phyloP scores from a whole-genome alignment of 2,113 vertebrate genomes.

The Lanius collurio region DNA sequence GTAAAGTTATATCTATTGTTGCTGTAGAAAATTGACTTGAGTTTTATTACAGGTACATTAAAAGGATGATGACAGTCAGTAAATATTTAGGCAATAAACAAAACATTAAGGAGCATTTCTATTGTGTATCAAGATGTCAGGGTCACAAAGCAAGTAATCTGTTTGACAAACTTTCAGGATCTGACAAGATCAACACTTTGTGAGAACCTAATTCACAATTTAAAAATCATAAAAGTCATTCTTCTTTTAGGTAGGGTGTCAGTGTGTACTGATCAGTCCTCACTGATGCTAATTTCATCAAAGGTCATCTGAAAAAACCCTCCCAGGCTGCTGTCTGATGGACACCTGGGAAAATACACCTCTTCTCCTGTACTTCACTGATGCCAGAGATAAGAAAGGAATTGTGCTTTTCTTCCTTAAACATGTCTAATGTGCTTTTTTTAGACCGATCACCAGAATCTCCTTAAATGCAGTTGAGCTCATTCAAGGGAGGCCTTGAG shows the following conservation, averaged over 20 bases:
- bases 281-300: neutral
- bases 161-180: neutral
- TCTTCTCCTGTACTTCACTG: neutral
- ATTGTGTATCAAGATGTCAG: neutral
- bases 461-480: constrained; percentile 61
- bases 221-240: neutral
- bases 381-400: constrained; percentile 52
- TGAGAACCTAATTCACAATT: neutral
- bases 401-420: constrained; percentile 34
- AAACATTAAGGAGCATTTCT: neutral
- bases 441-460: constrained; percentile 51
- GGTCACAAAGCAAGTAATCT: neutral
- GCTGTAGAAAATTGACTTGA: neutral
- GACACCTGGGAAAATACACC: constrained; percentile 54
- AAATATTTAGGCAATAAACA: neutral
- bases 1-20: neutral
- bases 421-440: constrained; percentile 46
- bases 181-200: neutral
- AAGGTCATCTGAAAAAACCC: neutral
- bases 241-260: neutral
- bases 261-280: neutral
- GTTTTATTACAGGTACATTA: neutral
- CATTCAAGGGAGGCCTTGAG: constrained; percentile 42
- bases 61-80: neutral
- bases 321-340: neutral